Conservation (phyloP, 2,113 vertebrate species). For the Chlorodrepanis virens region DNA sequence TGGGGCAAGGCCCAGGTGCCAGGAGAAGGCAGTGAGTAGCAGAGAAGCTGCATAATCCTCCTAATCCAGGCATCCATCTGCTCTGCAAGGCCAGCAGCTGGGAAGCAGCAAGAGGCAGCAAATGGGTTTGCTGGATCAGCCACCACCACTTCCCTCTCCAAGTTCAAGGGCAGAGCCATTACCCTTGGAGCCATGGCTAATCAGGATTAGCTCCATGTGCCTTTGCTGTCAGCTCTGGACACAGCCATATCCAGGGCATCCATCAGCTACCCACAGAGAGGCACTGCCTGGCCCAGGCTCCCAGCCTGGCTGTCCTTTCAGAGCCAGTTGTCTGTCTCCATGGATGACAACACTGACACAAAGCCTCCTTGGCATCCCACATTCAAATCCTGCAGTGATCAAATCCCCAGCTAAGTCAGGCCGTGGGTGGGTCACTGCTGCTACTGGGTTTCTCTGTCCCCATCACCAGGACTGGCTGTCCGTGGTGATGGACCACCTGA, state of each 20-base stretch:
- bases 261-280: not conserved
- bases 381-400: fast-evolving
- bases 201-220: slow-evolving; percentile 45
- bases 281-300: not conserved
- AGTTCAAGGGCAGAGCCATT: slow-evolving; percentile 47
- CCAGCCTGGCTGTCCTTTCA: not conserved
- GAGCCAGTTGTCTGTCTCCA: not conserved
- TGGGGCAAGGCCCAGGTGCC: fast-evolving
- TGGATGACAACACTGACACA: not conserved
- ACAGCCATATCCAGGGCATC: not conserved
- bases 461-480: not conserved
- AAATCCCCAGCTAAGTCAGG: not conserved
- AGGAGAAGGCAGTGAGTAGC: not conserved
- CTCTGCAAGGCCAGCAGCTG: not conserved
- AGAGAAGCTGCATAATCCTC: not conserved
- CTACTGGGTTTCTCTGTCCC: not conserved
- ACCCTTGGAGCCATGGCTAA: not conserved
- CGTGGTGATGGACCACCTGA: fast-evolving
- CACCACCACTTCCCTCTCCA: not conserved
- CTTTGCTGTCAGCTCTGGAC: not conserved
- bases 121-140: not conserved
- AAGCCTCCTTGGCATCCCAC: not conserved
- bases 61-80: not conserved
- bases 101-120: not conserved
- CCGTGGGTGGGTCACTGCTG: not conserved